Base-by-base conservation (phyloP, 2,113 vertebrate species). In the Channa argus region DNA sequence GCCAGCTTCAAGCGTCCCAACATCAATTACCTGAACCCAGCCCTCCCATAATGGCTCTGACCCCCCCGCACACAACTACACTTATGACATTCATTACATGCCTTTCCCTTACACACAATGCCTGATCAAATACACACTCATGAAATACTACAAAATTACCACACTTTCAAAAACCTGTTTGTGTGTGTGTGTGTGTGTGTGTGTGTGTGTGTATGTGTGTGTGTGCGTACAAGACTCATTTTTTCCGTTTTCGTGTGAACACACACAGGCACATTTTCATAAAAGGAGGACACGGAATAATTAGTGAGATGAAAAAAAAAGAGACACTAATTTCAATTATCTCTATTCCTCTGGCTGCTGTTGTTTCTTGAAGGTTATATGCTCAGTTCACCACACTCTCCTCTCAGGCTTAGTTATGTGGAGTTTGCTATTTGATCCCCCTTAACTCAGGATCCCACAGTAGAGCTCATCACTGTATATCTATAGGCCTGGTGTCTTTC, bases 241-340 rank as follows among this genome's bases (percentile, higher is more conserved):
- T 52, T 38, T 51, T 33, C 66, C 82, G 14, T 24, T 61, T 68
- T 41, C 71, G 50, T 60, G 71, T 39, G 46, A 45, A 70, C 50
- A 55, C 49, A 52, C 49, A 52, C 55, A 7, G 5, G 46, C 47
- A 68, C 62, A 12, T 34, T 79, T 49, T 74, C 53, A 58, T 43
- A 77, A 85, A 91, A 88, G 70, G 85, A 87, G 84, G 88, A 81
- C 86, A 84, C 54, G 56, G 88, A 88, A 83, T 88, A 91, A 90
- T 89, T 81, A 86, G 83, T 3, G 1, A 45, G 77, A 84, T 86
- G 73, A 74, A 64, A 77, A 63, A 60, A 61, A 46, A 63, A 34
- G 63, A 77, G 79, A 83, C 53, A 85, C 76, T 80, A 78, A 77
- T 84, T 88, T 93, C 83, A 90, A 89, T 88, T 84, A 90, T 85